Conservation (phyloP, 1,140 invertebrate species). For the Onthophagus taurus region DNA sequence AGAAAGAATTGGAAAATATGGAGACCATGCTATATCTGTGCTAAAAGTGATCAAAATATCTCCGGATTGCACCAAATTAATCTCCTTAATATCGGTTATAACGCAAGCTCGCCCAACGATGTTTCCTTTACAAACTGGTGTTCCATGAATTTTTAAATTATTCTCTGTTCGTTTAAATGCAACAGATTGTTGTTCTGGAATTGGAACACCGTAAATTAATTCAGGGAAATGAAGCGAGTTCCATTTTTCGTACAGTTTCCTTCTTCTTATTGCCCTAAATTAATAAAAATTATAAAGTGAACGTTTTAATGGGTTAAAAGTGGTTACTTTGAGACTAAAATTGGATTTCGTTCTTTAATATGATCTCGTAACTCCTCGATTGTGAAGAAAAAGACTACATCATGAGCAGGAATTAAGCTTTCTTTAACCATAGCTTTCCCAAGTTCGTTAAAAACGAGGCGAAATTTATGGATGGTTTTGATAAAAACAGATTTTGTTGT, state of each 20-base stretch:
- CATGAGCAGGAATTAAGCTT: constrained; percentile 52
- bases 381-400: constrained; percentile 63
- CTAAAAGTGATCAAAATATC: constrained; percentile 70
- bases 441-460: constrained; percentile 49
- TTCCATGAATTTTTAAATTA: constrained; percentile 45
- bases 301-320: neutral
- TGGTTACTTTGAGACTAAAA: constrained; percentile 54
- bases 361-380: constrained; percentile 53
- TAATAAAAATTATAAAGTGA: neutral
- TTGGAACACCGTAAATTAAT: constrained; percentile 48
- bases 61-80: constrained; percentile 38
- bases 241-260: constrained; percentile 47
- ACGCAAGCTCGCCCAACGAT: constrained; percentile 61
- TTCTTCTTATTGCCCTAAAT: constrained; percentile 53
- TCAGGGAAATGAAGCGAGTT: constrained; percentile 54
- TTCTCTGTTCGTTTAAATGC: constrained; percentile 10
- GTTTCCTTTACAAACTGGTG: constrained; percentile 59
- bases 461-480: constrained; percentile 47
- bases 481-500: constrained; percentile 55
- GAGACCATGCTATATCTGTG: constrained; percentile 81
- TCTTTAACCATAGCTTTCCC: constrained; percentile 48
- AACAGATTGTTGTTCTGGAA: constrained; percentile 32
- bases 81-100: constrained; percentile 43
- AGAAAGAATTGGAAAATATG: constrained; percentile 71
- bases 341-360: constrained; percentile 45